These are phyloP conservation scores for Troglohyphantes excavatus DNA, from an alignment of 2,888 invertebrate species.

Conservation along the genomic window DNA sequence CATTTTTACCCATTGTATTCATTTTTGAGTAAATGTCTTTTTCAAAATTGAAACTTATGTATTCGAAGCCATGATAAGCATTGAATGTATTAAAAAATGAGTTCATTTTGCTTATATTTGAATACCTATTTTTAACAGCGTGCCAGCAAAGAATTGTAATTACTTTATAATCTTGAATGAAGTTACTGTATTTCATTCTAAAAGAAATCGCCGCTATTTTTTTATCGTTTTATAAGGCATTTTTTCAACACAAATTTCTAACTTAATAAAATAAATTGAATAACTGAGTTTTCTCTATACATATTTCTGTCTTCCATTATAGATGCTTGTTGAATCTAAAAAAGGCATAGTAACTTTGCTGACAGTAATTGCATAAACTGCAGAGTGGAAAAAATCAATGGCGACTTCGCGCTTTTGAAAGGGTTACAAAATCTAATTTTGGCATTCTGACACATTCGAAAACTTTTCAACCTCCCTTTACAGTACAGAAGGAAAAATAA, in stretches of 20 bases:
- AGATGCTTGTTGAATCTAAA: background rate
- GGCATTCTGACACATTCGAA: constrained; percentile 7
- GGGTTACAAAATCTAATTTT: constrained; percentile 36
- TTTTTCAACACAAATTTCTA: background rate
- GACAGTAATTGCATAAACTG: constrained; percentile 26
- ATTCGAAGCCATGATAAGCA: no score
- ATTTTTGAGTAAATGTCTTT: no score
- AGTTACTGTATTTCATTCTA: no score
- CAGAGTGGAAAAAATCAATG: constrained; percentile 1
- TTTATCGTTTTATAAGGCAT: background rate
- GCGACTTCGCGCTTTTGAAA: constrained; percentile 11
- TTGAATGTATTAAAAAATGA: no score
- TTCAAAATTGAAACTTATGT: no score
- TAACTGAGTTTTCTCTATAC: background rate
- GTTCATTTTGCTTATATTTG: no score
- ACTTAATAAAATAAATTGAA: background rate
- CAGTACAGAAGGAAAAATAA: background rate
- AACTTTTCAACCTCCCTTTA: background rate
- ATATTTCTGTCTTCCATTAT: background rate
- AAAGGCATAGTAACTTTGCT: background rate
- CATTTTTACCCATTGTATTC: no score
- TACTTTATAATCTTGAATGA: no score
- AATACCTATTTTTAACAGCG: no score
- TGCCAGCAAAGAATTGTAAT: no score
- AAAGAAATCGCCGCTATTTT: background rate